These are phyloP conservation scores for Delphinus delphis DNA, from an alignment of 2,113 vertebrate species.

Conservation along the genomic window DNA sequence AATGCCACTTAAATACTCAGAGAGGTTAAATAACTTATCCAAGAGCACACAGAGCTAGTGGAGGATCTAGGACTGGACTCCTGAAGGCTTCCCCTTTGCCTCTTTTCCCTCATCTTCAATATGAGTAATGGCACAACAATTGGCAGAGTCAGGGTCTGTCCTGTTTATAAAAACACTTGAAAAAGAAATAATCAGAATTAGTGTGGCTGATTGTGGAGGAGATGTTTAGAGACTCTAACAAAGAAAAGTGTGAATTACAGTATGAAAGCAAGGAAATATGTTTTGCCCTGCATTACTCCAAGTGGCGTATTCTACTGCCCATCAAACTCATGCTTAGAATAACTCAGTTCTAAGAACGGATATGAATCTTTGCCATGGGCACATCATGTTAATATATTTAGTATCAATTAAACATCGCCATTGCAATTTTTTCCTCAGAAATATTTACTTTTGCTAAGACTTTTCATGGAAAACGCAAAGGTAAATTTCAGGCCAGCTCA, in stretches of 20 bases:
- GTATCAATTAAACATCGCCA: constrained; percentile 17
- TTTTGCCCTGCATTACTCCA: not conserved
- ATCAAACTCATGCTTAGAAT: constrained; percentile 33
- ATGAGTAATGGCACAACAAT: not conserved
- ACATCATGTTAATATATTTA: not conserved
- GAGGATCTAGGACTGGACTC: not conserved
- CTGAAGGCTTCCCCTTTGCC: not conserved
- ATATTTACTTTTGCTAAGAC: constrained; percentile 42
- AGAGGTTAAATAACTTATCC: not conserved
- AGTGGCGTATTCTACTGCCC: not conserved
- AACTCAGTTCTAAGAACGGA: not conserved
- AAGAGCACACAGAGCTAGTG: not conserved
- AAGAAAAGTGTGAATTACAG: constrained; percentile 24
- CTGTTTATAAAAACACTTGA: not conserved
- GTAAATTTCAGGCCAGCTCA: constrained; percentile 33
- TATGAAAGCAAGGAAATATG: not conserved
- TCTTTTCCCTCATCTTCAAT: constrained; percentile 3
- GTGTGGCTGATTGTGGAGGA: not conserved
- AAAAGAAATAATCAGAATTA: not conserved
- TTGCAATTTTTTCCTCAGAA: constrained; percentile 32
- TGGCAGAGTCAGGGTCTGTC: not conserved
- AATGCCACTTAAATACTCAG: not conserved
- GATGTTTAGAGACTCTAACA: not conserved
- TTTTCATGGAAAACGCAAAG: constrained; percentile 11
- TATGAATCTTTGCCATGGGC: not conserved